Evolutionary conservation across 1,140 invertebrate species (phyloP).

Genomic region (Drosophila biarmipes): DNA sequence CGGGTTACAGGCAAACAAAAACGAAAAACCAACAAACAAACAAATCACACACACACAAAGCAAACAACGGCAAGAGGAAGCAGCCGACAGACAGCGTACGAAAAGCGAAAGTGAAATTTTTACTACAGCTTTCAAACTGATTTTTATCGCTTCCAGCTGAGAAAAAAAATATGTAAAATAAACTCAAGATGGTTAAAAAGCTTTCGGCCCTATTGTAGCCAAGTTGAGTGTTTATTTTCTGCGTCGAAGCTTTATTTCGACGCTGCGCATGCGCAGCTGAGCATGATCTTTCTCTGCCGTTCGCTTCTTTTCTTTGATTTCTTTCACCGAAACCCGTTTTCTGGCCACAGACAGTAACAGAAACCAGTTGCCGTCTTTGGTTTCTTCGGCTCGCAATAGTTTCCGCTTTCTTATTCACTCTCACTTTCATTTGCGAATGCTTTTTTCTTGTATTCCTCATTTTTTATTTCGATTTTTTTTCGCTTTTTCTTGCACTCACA

Average conservation of each 20-base stretch:
- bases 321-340: constrained; percentile 68
- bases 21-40: constrained; percentile 54
- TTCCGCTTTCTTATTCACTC: constrained; percentile 85
- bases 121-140: constrained; percentile 72
- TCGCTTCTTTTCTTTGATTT: constrained; percentile 59
- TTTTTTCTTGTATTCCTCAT: constrained; percentile 27
- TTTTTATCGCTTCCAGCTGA: constrained; percentile 64
- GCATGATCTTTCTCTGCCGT: constrained; percentile 55
- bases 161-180: constrained; percentile 10
- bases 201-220: constrained; percentile 24
- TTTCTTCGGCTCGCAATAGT: constrained; percentile 75
- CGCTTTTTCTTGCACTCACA: constrained; percentile 14
- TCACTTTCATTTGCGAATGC: constrained; percentile 81
- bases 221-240: constrained; percentile 14
- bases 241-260: constrained; percentile 1
- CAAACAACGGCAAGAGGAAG: constrained; percentile 65
- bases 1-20: constrained; percentile 42
- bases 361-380: constrained; percentile 68
- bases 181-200: constrained; percentile 38
- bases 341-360: constrained; percentile 46
- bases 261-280: constrained; percentile 72
- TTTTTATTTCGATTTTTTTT: constrained; percentile 23
- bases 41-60: constrained; percentile 54
- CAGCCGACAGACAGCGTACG: constrained; percentile 37
- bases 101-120: constrained; percentile 85